Evolutionary conservation across 2,888 invertebrate genomes (phyloP).

Genomic region (Eupeodes luniger): DNA sequence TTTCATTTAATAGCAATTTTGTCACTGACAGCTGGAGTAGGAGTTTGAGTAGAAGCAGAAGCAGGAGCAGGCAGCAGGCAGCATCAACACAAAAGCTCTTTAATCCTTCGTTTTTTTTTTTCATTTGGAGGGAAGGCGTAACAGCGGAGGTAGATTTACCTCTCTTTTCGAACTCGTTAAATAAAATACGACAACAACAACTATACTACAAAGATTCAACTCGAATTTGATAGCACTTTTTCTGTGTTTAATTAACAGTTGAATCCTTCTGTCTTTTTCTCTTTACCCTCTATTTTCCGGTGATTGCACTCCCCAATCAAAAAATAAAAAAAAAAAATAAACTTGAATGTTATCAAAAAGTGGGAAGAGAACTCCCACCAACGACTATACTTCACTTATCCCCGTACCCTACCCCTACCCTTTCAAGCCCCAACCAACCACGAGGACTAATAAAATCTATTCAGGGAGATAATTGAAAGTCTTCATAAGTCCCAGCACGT

Average conservation of each 20-base stretch:
- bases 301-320: constrained; percentile 47
- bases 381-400: not conserved
- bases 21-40: constrained; percentile 3
- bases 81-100: not conserved
- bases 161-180: constrained; percentile 23
- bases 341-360: constrained; percentile 42
- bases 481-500: constrained; percentile 70
- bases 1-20: constrained; percentile 16
- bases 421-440: not conserved
- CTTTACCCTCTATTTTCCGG: constrained; percentile 38
- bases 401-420: not conserved
- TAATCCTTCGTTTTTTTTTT: constrained; percentile 16
- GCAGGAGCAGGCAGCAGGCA: no score
- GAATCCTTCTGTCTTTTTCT: constrained; percentile 20
- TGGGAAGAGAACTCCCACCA: constrained; percentile 11
- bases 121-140: no score
- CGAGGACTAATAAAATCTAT: constrained; percentile 62
- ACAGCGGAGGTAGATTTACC: not conserved
- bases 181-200: constrained; percentile 5
- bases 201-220: constrained; percentile 12
- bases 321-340: not conserved
- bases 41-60: no score
- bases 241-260: constrained; percentile 62
- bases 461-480: constrained; percentile 71
- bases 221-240: constrained; percentile 61